These are phyloP conservation scores for Haliclona indistincta DNA, from an alignment of 37 sponge, comb jelly and placozoan genomes.

Conservation along the genomic window DNA sequence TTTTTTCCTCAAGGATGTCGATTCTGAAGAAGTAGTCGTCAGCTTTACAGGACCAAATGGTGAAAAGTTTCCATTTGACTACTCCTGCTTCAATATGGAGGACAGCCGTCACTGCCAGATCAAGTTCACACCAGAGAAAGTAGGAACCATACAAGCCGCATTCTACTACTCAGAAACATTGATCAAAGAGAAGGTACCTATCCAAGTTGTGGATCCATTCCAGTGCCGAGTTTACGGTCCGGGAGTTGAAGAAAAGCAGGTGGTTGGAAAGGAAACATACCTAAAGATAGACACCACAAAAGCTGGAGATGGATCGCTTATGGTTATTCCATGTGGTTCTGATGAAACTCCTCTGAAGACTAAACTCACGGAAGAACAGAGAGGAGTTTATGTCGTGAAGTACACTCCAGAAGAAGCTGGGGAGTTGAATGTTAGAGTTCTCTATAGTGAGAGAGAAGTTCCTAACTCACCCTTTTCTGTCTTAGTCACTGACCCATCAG, in stretches of 20 bases:
- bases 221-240: slow-evolving; percentile 84
- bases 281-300: slow-evolving; percentile 85
- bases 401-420: slow-evolving; percentile 54
- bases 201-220: slow-evolving; percentile 54
- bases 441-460: slow-evolving; percentile 44
- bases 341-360: slow-evolving; percentile 10
- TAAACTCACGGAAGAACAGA: slow-evolving; percentile 6
- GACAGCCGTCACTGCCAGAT: slow-evolving; percentile 17
- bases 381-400: not conserved
- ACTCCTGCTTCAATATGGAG: slow-evolving; percentile 2
- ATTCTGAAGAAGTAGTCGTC: slow-evolving; percentile 40
- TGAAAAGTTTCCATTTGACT: slow-evolving; percentile 13
- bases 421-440: slow-evolving; percentile 29
- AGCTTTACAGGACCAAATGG: slow-evolving; percentile 68
- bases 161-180: slow-evolving; percentile 22
- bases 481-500: slow-evolving; percentile 56
- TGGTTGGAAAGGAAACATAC: slow-evolving; percentile 64
- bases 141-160: slow-evolving; percentile 28
- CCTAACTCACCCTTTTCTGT: slow-evolving; percentile 67
- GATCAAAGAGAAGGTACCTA: not conserved
- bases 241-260: slow-evolving; percentile 67
- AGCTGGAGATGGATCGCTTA: slow-evolving; percentile 74
- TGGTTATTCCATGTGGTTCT: slow-evolving; percentile 9
- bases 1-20: slow-evolving; percentile 55
- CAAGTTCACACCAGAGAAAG: slow-evolving; percentile 60